phyloP scores from a whole-genome alignment of 2,113 vertebrate genomes.

The Climacteris rufus region DNA sequence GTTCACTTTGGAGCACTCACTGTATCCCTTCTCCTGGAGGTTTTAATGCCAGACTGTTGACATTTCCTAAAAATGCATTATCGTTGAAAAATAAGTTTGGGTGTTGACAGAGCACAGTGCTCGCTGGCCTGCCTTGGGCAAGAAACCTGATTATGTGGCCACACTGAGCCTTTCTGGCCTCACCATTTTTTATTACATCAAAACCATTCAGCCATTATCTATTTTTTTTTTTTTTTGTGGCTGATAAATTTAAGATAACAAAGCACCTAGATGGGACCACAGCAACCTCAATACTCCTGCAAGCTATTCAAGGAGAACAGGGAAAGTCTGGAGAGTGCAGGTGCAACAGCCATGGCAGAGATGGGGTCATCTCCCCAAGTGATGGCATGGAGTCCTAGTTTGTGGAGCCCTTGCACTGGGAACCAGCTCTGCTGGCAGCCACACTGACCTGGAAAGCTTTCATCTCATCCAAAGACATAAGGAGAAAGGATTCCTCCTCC shows the following conservation, averaged over 20 bases:
- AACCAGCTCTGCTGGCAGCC: neutral
- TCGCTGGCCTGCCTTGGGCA: neutral
- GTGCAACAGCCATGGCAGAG: neutral
- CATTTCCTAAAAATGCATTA: neutral
- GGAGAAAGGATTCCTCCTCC: neutral
- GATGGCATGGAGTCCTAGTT: neutral
- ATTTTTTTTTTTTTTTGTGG: neutral
- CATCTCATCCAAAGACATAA: neutral
- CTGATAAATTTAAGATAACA: neutral
- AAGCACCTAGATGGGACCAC: neutral
- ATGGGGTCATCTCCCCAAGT: neutral
- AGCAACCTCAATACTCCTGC: neutral
- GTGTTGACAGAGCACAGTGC: neutral
- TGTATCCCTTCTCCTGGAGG: neutral
- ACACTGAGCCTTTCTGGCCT: neutral
- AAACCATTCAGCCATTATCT: neutral
- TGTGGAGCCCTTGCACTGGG: neutral
- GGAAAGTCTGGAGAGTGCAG: neutral
- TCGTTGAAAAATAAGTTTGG: neutral
- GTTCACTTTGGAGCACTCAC: neutral
- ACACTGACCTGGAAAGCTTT: neutral
- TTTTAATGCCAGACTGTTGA: slow-evolving; percentile 7
- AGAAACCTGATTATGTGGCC: neutral
- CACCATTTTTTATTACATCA: neutral
- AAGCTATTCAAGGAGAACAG: neutral